A percentile compares a stretch with the other conserved stretches of the same genome.
Conservation (phyloP, 1,140 invertebrate genomes). For the Nomia melanderi region DNA sequence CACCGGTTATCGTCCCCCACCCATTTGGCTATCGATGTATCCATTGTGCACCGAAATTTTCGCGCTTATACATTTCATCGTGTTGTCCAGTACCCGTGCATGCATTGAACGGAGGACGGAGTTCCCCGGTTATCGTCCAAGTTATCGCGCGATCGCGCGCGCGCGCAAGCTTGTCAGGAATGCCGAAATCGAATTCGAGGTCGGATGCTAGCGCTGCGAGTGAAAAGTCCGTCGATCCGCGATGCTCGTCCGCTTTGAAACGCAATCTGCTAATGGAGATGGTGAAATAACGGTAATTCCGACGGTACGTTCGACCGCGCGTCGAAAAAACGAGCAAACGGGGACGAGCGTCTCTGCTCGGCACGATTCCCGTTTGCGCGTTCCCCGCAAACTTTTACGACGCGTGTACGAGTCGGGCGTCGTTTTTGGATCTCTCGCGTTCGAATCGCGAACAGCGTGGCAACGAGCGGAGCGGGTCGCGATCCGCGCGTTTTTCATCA, state of each 20-base stretch:
- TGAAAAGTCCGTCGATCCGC: neutral
- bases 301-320: neutral
- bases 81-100: too few relatives aligned
- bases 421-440: neutral
- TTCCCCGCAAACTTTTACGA: neutral
- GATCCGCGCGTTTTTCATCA: constrained; percentile 32
- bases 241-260: neutral
- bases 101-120: too few relatives aligned
- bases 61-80: too few relatives aligned
- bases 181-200: neutral
- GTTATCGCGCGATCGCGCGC: neutral
- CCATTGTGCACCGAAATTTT: too few relatives aligned
- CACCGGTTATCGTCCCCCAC: too few relatives aligned
- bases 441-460: too few relatives aligned
- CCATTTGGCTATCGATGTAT: too few relatives aligned
- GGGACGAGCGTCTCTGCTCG: too few relatives aligned
- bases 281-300: constrained; percentile 20
- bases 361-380: neutral
- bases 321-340: neutral
- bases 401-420: neutral
- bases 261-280: constrained; percentile 40
- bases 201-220: neutral
- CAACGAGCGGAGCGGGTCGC: too few relatives aligned
- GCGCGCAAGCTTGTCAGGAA: neutral
- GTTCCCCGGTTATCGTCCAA: neutral